Base-by-base conservation (phyloP, 2,888 invertebrate genomes). In the Cyclophora albipunctata region DNA sequence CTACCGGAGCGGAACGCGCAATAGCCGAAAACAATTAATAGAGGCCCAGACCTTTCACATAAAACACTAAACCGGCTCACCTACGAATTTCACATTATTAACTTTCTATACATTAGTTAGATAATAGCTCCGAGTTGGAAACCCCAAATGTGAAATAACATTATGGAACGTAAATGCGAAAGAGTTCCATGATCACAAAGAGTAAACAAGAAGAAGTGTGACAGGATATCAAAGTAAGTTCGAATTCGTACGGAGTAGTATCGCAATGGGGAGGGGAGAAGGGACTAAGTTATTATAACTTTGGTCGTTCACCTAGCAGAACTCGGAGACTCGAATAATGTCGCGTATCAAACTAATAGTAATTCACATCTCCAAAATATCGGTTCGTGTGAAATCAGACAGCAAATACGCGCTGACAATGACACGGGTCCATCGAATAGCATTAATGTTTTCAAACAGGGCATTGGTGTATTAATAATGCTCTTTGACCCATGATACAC, bases 261-360 rank as follows among this genome's bases (percentile, higher is more conserved):
- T 20, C 20, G 58, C 62, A 63, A 65, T 71, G 66, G 69, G 66
- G 71, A 76, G 73, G 72, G 72, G 68, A 20, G 20, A 72, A 62
- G 65, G 61, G 73, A 72, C 76, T 60, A 79, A 84, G 74, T 84
- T 84, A 84, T 83, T 83, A 84, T 80, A 85, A 86, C 79, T 86
- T 84, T 72, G 73, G 77, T 79, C 81, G 74, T 83, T 80, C 76
- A 81, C 81, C 78, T 82, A 78, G 75, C 65, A 68, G 71, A 66
- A 67, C 73, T 75, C 69, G 63, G 69, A 75, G 76, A 73, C 75
- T 81, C 81, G 77, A 78, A 81, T 77, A 78, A 76, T 71, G 69
- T 69, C 66, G 63, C 65, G 62, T 72, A 75, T 65, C 65, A 69
- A 81, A 73, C 71, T 78, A 72, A 76, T 76, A 66, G 69, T 66